These are phyloP conservation scores for Moxostoma hubbsi DNA, from an alignment of 2,797 vertebrate genomes.

Conservation along the genomic window DNA sequence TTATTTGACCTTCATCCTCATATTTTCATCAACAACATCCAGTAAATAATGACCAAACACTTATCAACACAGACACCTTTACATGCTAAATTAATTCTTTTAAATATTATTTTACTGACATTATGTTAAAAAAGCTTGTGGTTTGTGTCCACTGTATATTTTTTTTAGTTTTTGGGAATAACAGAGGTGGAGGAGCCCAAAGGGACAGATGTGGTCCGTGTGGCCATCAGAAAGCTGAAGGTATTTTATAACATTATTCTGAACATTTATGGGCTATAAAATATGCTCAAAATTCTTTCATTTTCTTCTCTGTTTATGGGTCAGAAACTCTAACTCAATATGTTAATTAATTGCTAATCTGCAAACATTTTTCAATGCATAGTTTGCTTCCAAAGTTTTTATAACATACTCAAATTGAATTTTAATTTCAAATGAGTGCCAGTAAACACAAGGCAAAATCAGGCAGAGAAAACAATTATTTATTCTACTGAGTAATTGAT, in stretches of 20 bases:
- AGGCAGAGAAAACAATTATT: not conserved
- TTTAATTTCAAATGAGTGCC: not conserved
- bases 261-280: conserved; percentile 2
- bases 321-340: not conserved
- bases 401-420: not conserved
- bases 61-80: not conserved
- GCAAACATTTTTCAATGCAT: conserved; percentile 12
- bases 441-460: not conserved
- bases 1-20: conserved; percentile 21
- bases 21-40: not conserved
- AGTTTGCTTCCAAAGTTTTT: conserved; percentile 10
- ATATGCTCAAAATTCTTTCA: not conserved
- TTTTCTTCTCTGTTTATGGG: conserved; percentile 21
- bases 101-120: not conserved
- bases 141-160: conserved; percentile 10
- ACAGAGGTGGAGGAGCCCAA: conserved; percentile 88
- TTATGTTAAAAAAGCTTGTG: not conserved
- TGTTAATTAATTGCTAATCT: conserved; percentile 45
- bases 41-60: not conserved
- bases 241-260: conserved; percentile 63
- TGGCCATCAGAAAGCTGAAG: conserved; percentile 88
- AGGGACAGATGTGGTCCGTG: conserved; percentile 86
- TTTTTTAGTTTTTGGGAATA: conserved; percentile 84
- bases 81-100: not conserved
- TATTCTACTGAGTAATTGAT: not conserved